These are phyloP conservation scores for Crotalus horridus DNA, from an alignment of 2,113 vertebrate genomes.

Conservation along the genomic window DNA sequence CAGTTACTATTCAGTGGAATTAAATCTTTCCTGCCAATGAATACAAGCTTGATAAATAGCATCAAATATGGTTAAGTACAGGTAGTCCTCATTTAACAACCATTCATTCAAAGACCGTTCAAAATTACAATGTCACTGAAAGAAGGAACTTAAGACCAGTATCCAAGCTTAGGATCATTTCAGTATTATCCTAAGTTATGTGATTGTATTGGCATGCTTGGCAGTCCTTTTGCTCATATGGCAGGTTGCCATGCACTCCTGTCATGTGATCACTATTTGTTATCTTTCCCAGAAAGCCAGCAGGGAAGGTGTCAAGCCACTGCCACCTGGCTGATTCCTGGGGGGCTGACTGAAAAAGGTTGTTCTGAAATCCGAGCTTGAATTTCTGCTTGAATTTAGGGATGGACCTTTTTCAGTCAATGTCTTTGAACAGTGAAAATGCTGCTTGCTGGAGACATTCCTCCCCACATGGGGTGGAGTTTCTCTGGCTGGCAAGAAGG, in stretches of 20 bases:
- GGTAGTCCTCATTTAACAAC: no score
- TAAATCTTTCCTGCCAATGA: not conserved
- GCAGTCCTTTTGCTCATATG: no score
- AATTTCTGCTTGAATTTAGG: not conserved
- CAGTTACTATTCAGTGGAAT: not conserved
- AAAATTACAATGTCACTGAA: no score
- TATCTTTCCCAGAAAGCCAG: no score
- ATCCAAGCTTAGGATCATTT: no score
- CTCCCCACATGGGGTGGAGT: not conserved
- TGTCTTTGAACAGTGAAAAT: not conserved
- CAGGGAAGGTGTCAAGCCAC: not conserved
- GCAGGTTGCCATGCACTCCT: no score
- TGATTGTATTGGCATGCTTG: no score
- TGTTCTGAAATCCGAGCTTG: not conserved
- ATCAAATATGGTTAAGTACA: not conserved
- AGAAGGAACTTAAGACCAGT: no score
- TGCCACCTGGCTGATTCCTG: not conserved
- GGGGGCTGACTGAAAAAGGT: not conserved
- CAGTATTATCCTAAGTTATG: no score
- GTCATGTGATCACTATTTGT: no score
- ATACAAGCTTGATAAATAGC: not conserved
- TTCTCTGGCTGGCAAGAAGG: not conserved
- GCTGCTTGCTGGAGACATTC: not conserved
- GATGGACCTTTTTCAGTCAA: not conserved
- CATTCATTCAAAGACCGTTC: no score